Evolutionary conservation across 2,888 invertebrate genomes (phyloP).

Genomic region (Drosophila demipolita): DNA sequence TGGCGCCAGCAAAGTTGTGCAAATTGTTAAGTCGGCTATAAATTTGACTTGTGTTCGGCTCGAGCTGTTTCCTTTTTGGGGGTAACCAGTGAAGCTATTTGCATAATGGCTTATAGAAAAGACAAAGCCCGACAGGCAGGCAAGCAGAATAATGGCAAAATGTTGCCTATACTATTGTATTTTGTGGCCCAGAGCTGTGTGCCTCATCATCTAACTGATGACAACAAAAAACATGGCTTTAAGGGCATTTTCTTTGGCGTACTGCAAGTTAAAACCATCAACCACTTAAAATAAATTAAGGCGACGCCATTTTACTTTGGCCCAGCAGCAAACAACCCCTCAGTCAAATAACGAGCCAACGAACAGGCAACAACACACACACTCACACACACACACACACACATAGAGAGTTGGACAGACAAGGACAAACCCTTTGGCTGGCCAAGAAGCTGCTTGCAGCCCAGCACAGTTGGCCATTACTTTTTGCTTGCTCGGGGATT

Average conservation of each 20-base stretch:
- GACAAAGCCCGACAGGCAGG: conserved; percentile 50
- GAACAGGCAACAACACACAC: conserved; percentile 56
- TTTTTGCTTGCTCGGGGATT: conserved; percentile 64
- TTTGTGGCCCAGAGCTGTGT: conserved; percentile 28
- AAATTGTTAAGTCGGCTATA: conserved; percentile 83
- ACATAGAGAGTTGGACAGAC: conserved; percentile 28
- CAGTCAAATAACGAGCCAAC: conserved; percentile 57
- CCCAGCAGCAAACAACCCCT: conserved; percentile 71
- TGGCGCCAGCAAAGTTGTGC: conserved; percentile 49
- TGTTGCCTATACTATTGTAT: conserved; percentile 39
- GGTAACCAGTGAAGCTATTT: conserved; percentile 72
- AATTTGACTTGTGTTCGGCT: conserved; percentile 79
- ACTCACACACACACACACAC: conserved; percentile 22
- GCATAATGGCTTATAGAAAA: conserved; percentile 79
- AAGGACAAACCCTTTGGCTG: conserved; percentile 58
- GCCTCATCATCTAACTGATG: neutral
- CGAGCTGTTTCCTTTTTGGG: conserved; percentile 41
- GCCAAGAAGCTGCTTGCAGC: conserved; percentile 63
- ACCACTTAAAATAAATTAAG: conserved; percentile 81
- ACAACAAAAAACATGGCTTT: conserved; percentile 45
- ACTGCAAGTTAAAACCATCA: conserved; percentile 75
- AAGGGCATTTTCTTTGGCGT: conserved; percentile 51
- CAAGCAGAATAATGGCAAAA: conserved; percentile 29
- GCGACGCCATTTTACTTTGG: conserved; percentile 80
- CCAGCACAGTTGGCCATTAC: conserved; percentile 69